A percentile compares a stretch with the other conserved stretches of the same genome.
These are phyloP conservation scores for Pimephales promelas DNA, from an alignment of 2,113 vertebrate species.

Conservation along the genomic window DNA sequence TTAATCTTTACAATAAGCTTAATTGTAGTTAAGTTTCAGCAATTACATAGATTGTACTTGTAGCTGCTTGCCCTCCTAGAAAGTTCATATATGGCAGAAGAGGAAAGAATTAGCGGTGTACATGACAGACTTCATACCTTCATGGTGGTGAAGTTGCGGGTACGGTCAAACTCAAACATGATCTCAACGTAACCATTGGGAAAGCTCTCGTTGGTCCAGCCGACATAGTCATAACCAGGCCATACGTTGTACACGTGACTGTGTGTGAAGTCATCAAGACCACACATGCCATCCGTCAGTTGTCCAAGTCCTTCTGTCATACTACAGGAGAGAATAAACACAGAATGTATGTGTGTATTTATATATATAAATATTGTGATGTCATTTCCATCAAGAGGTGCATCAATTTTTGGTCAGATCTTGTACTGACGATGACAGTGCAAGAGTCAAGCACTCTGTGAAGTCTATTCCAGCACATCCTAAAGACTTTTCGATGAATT, in stretches of 20 bases:
- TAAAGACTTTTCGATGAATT: no score
- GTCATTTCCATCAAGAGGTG: no score
- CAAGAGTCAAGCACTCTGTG: no score
- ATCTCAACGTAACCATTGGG: slow-evolving; percentile 87
- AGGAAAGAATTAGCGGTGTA: background rate
- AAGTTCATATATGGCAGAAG: background rate
- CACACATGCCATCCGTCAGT: slow-evolving; percentile 91
- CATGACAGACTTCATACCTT: slow-evolving; percentile 78
- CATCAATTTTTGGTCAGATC: no score
- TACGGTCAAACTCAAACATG: slow-evolving; percentile 94
- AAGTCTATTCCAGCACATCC: no score
- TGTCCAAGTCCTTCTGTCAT: slow-evolving; percentile 97
- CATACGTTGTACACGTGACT: slow-evolving; percentile 91
- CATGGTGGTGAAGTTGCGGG: slow-evolving; percentile 95
- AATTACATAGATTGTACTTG: background rate
- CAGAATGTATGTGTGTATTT: background rate
- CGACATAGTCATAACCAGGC: slow-evolving; percentile 96
- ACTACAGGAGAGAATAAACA: slow-evolving; percentile 67
- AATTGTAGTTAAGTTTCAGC: slow-evolving; percentile 2
- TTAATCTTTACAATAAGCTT: background rate
- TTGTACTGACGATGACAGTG: no score
- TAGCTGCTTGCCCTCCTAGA: background rate
- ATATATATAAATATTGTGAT: background rate
- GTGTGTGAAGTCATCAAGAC: slow-evolving; percentile 90
- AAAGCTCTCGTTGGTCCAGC: slow-evolving; percentile 92